Base-by-base conservation (phyloP, 2,888 invertebrate genomes). In the Lacanobia oleracea region DNA sequence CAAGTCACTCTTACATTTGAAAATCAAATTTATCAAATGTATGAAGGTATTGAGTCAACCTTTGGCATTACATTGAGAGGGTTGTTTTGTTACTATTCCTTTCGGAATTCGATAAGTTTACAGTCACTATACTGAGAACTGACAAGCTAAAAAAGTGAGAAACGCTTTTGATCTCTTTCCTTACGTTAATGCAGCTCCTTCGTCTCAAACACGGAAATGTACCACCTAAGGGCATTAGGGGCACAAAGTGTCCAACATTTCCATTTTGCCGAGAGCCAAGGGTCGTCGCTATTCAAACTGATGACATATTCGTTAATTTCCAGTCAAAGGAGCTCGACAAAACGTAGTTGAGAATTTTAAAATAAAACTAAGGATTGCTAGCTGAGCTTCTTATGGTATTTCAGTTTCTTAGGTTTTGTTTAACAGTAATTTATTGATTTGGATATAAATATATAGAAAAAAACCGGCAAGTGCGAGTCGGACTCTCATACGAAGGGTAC, bases 141-240 rank as follows among this genome's bases (percentile, higher is more conserved):
- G 23, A 54, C 23, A 48, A 48, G 40, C 53, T 51, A 23, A 50
- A 40, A 50, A 23, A 14, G 12, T 50, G 12, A 51, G 23, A 72
- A 71, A 71, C 5, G 21, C 37, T 67, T 72, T 68, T 68, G 68
- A 67, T 69, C 57, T 67, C 18, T 21, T 48, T 71, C 43, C 59
- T 61, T 61, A 63, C 48, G 43, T 70, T 72, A 68, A 59, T 37
- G 53, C 33, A 77, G 21, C 40, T 53, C 51, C 51, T 66, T 48
- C n/a, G 21, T 33, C 33, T 23, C 48, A 69, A 62, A 59, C 37
- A 66, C 18, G 43, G 66, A 63, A 63, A 56, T 3, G 16, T 51
- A 59, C 27, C 33, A 62, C 54, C 45, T 57, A 6, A 63, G 57
- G 62, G 60, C 45, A 68, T 62, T 62, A 12, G 37, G 40, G 21